Conservation (phyloP, 2,113 vertebrate species). For the Jaculus jaculus region DNA sequence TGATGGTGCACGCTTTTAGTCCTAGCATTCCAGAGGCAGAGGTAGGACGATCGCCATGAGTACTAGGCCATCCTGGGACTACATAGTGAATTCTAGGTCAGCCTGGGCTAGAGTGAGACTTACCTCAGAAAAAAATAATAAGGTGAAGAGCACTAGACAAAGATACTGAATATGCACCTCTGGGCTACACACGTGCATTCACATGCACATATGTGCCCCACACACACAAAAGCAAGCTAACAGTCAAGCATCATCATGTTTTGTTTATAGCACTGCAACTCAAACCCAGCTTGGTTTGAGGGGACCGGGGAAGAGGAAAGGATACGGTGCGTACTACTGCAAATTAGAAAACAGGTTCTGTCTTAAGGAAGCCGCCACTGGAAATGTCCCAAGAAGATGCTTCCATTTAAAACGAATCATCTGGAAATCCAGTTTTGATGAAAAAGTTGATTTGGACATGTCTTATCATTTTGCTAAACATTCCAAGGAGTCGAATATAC, state of each 20-base stretch:
- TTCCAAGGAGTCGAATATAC: background rate
- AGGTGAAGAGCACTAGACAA: too few species aligned
- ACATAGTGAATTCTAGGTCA: too few species aligned
- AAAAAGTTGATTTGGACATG: background rate
- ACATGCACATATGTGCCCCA: too few species aligned
- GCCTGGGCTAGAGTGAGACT: too few species aligned
- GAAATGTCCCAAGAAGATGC: background rate
- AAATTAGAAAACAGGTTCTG: background rate
- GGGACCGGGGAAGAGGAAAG: fast-evolving
- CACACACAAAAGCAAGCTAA: too few species aligned
- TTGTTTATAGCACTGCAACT: background rate
- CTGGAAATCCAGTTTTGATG: background rate
- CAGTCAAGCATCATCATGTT: background rate
- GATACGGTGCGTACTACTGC: fast-evolving
- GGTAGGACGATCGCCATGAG: too few species aligned
- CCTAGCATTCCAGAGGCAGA: too few species aligned
- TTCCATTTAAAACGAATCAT: background rate
- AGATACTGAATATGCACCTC: too few species aligned
- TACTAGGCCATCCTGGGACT: too few species aligned
- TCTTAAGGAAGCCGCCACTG: background rate
- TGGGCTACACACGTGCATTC: too few species aligned
- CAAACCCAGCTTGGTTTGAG: fast-evolving
- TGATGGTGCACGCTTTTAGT: too few species aligned
- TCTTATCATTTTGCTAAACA: background rate
- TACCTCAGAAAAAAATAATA: too few species aligned